Conservation (phyloP, 1,140 invertebrate species). For the Nixonia krombeini region DNA sequence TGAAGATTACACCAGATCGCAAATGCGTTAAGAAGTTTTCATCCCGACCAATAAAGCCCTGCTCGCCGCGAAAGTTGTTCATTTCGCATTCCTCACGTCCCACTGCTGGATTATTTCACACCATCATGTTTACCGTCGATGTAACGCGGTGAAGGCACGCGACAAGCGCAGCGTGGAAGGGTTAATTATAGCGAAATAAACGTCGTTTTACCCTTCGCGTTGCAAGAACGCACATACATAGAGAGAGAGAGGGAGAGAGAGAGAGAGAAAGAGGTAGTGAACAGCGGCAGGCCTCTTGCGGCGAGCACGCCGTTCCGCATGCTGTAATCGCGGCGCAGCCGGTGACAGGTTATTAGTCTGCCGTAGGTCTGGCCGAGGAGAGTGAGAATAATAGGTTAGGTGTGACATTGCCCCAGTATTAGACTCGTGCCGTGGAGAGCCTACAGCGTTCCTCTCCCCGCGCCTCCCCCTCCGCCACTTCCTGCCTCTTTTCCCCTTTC, state of each 20-base stretch:
- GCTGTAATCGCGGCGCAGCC: constrained; percentile 47
- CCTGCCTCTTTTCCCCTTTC: no score
- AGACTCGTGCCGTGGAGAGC: constrained; percentile 55
- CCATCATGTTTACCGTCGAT: no score
- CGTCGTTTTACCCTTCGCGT: constrained; percentile 15
- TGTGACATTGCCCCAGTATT: constrained; percentile 65
- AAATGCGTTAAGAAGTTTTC: no score
- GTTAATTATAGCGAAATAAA: constrained; percentile 23
- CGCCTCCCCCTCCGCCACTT: constrained; percentile 16
- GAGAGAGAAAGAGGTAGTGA: no score
- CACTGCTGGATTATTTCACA: no score
- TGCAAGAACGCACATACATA: constrained; percentile 5
- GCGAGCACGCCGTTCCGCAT: no score
- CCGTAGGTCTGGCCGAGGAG: constrained; percentile 57
- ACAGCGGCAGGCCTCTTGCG: constrained; percentile 18
- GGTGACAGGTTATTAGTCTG: constrained; percentile 66
- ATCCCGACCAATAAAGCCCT: no score
- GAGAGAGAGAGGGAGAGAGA: no score
- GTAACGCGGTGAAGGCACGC: no score
- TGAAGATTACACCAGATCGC: no score
- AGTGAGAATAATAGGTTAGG: constrained; percentile 64
- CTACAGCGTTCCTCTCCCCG: constrained; percentile 4
- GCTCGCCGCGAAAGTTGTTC: no score
- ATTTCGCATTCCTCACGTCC: no score
- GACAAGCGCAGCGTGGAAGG: neutral